Conservation (phyloP, 2,113 vertebrate species). For the Leptobrachium ailaonicum region DNA sequence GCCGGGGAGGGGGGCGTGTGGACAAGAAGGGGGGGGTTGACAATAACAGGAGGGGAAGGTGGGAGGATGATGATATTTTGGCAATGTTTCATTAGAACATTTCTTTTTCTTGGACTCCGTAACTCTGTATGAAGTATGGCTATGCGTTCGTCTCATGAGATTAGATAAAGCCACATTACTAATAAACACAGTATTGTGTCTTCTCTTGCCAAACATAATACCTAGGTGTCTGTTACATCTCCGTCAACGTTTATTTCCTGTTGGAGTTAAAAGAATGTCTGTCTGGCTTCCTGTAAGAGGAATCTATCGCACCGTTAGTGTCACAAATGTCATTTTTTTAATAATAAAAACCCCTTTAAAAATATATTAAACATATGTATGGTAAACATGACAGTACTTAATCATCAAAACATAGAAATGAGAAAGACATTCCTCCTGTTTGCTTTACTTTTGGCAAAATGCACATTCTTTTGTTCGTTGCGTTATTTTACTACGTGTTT, state of each 20-base stretch:
- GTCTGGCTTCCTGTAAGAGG: background rate
- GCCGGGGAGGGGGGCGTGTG: no score
- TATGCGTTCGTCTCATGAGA: constrained; percentile 23
- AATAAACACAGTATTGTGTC: constrained; percentile 18
- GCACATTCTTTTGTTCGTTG: no score
- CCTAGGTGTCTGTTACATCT: background rate
- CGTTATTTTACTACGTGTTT: no score
- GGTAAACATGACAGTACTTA: no score
- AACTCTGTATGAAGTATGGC: background rate
- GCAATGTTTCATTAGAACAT: constrained; percentile 20
- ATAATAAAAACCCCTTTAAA: no score
- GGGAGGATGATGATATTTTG: constrained; percentile 28
- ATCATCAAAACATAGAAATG: no score
- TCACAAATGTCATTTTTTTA: no score
- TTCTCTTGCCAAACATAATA: constrained; percentile 13
- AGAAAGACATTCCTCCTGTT: no score
- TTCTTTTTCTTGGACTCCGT: constrained; percentile 6
- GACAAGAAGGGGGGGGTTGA: background rate
- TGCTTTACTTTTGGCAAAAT: no score
- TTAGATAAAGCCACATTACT: constrained; percentile 20
- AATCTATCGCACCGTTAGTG: no score
- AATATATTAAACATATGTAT: no score
- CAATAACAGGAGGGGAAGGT: constrained; percentile 24
- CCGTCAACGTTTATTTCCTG: background rate
- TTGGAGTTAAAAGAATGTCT: background rate